Percentiles rank a stretch among this genome's conserved stretches.
phyloP scores from a whole-genome alignment of 2,888 invertebrate species.

The Oxystoma pomonae region DNA sequence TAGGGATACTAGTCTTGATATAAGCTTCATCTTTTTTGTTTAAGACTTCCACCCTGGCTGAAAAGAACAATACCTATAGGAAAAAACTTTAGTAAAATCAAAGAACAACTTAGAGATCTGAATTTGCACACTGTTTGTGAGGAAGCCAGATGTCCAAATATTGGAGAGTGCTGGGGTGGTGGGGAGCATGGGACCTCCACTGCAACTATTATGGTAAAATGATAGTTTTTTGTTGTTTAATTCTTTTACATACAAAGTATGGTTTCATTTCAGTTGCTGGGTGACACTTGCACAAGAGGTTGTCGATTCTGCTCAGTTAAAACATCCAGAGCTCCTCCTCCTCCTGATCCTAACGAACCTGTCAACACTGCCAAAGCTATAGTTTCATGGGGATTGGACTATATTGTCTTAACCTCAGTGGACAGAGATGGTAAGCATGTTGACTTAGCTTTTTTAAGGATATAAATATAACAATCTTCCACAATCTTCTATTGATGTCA shows the following conservation, averaged over 20 bases:
- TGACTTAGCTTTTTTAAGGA: background rate
- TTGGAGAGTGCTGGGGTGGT: constrained; percentile 98
- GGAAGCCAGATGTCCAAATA: constrained; percentile 96
- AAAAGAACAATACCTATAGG: constrained; percentile 92
- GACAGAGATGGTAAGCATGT: constrained; percentile 82
- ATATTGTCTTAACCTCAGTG: constrained; percentile 96
- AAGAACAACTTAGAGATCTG: constrained; percentile 76
- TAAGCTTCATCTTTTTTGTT: too few species aligned
- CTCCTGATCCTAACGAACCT: constrained; percentile 87
- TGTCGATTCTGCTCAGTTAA: constrained; percentile 99
- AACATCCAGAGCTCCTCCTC: constrained; percentile 86
- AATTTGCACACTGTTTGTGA: constrained; percentile 96
- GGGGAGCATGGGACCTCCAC: constrained; percentile 94
- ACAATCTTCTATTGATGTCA: too few species aligned
- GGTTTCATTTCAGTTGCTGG: constrained; percentile 67
- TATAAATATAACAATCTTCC: background rate
- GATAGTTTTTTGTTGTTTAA: background rate
- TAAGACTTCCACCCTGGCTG: constrained; percentile 82
- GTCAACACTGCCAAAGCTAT: constrained; percentile 89
- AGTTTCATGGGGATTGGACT: constrained; percentile 92
- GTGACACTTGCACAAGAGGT: constrained; percentile 98
- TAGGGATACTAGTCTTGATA: background rate
- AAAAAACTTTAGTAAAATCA: constrained; percentile 78
- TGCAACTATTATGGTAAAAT: constrained; percentile 93
- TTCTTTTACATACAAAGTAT: background rate